Base-by-base conservation (phyloP, 2,797 vertebrate genomes). In the Botia kubotai region DNA sequence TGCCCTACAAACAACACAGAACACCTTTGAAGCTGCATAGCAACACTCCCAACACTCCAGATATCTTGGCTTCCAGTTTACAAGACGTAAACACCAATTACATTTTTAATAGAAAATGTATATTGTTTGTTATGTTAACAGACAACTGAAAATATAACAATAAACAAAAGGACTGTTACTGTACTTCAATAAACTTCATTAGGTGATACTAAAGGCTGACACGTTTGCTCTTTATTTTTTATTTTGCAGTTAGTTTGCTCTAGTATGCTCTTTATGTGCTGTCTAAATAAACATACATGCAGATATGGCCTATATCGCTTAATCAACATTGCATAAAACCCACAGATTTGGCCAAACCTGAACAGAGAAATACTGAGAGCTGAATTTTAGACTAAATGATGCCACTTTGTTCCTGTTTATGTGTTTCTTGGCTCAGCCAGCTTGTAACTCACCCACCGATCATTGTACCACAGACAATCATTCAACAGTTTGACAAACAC, bases 401-500 rank as follows among this genome's bases (percentile, higher is more conserved):
- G 23, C 10, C 1, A 29, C 13, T 39, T 19, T 39, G 16, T 66
- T 39, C 33, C 4, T 66, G 36, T 19, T 43, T n/a, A 43, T 66
- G 7, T 39, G 17, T 39, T 39, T 66, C 36, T 39, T 19, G 16
- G 29, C 62, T 78, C 2, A 3, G 16, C 2, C 29, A 65, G 26
- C 16, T 4, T 60, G 57, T 21, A 65, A 65, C 17, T 17, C 6
- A 36, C 57, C 57, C 13, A 2, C 21, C 12, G 21, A 60, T 60
- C 23, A 26, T 36, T 63, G 62, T 39, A 4, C 57, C 29, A 66
- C 14, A 39, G 55, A 63, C 77, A 69, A 65, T 83, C 60, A 16
- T 79, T 70, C 73, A 19, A 83, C 3, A 10, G 52, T 77, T 77
- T 72, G 80, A 69, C 52, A 58, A 77, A 85, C 74, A 71, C 57